Evolutionary conservation across 2,797 vertebrate genomes (phyloP).

Genomic region (Darevskia mixta): DNA sequence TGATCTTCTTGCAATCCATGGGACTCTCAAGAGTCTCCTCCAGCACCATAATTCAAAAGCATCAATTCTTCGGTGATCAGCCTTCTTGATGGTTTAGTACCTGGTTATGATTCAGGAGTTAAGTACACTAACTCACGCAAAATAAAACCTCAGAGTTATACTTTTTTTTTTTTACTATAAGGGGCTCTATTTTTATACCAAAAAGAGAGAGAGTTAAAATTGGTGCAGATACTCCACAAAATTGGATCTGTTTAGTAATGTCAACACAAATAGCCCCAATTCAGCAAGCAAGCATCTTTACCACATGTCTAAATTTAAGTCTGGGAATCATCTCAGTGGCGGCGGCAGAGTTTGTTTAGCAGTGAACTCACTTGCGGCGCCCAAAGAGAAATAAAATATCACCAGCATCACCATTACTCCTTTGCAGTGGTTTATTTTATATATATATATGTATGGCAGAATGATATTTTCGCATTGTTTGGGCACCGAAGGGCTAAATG

Average conservation of each 20-base stretch:
- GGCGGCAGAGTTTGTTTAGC: background rate
- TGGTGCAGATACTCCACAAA: background rate
- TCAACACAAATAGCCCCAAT: slow-evolving; percentile 3
- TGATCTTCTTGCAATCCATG: too few relatives aligned
- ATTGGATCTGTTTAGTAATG: slow-evolving; percentile 28
- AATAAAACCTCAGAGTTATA: slow-evolving; percentile 27
- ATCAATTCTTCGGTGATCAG: too few relatives aligned
- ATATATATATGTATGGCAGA: slow-evolving; percentile 28
- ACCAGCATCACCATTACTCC: slow-evolving; percentile 17
- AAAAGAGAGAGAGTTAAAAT: slow-evolving; percentile 28
- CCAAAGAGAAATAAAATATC: slow-evolving; percentile 23
- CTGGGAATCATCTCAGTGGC: slow-evolving; percentile 21
- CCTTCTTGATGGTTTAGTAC: slow-evolving; percentile 2
- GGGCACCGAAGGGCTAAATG: slow-evolving; percentile 72
- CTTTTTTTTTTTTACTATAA: background rate
- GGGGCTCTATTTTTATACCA: slow-evolving; percentile 14
- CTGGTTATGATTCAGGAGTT: slow-evolving; percentile 18
- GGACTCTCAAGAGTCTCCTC: too few relatives aligned
- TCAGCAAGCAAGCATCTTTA: slow-evolving; percentile 39
- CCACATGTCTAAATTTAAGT: slow-evolving; percentile 22
- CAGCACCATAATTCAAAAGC: too few relatives aligned
- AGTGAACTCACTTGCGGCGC: background rate
- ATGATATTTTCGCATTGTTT: slow-evolving; percentile 67
- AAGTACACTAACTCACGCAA: background rate
- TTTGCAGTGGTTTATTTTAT: background rate